These are phyloP conservation scores for Pandemis corylana DNA, from an alignment of 2,888 invertebrate genomes.

Conservation along the genomic window DNA sequence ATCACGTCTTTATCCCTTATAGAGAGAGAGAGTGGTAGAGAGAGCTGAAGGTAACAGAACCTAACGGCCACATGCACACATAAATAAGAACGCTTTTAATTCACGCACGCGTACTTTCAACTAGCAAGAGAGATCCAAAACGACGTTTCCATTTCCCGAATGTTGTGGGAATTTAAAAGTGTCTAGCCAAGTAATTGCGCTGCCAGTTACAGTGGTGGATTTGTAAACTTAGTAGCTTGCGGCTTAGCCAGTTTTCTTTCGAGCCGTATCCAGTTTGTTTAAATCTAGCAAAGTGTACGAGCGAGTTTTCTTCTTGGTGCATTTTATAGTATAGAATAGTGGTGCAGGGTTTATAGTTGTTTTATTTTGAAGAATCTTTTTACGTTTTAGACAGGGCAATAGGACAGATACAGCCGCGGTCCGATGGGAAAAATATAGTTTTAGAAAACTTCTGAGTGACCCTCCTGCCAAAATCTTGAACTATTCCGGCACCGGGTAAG, in stretches of 20 bases:
- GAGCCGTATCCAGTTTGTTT: constrained; percentile 29
- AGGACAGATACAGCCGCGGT: too few species aligned
- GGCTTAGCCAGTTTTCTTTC: constrained; percentile 42
- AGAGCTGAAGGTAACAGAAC: too few species aligned
- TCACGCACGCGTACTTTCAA: constrained; percentile 22
- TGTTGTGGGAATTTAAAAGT: constrained; percentile 76
- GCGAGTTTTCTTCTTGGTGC: constrained; percentile 1
- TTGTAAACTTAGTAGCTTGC: constrained; percentile 61
- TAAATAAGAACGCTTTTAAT: not conserved
- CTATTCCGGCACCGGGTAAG: too few species aligned
- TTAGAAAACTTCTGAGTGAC: too few species aligned
- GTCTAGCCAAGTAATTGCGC: constrained; percentile 81
- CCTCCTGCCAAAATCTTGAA: too few species aligned
- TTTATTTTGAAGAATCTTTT: not conserved
- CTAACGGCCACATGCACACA: too few species aligned
- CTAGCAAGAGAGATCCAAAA: constrained; percentile 44
- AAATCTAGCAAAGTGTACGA: constrained; percentile 18
- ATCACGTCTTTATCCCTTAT: too few species aligned
- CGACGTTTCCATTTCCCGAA: constrained; percentile 76
- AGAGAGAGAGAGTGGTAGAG: too few species aligned
- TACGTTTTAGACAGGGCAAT: not conserved
- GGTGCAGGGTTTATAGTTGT: not conserved
- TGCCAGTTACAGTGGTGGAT: constrained; percentile 75
- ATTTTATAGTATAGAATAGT: not conserved
- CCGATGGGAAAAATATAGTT: too few species aligned